phyloP scores from a whole-genome alignment of 2,113 vertebrate genomes.

The Plecotus auritus region DNA sequence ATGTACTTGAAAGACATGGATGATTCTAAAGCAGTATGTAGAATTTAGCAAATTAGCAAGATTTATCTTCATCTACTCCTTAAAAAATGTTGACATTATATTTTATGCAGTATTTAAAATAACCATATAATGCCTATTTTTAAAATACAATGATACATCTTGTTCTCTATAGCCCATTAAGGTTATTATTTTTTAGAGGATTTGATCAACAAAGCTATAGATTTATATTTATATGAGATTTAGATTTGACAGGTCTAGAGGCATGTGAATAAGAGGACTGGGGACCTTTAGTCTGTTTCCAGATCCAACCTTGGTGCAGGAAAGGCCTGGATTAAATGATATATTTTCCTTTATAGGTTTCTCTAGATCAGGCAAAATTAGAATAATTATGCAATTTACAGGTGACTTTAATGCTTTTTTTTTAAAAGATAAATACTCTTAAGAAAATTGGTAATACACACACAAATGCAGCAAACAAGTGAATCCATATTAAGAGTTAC shows the following conservation, averaged over 20 bases:
- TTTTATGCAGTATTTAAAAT: neutral
- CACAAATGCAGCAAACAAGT: neutral
- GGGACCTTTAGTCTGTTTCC: neutral
- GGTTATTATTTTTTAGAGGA: neutral
- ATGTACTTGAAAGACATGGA: neutral
- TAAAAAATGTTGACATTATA: neutral
- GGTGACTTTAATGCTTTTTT: neutral
- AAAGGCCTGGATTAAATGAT: neutral
- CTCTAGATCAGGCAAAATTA: neutral
- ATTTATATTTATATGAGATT: neutral
- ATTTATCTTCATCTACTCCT: neutral
- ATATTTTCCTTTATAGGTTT: neutral
- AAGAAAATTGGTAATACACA: neutral
- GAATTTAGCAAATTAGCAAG: neutral
- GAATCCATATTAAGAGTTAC: neutral
- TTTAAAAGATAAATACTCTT: neutral
- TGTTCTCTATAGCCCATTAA: neutral
- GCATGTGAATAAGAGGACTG: neutral
- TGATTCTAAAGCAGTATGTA: neutral
- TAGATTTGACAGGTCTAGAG: neutral
- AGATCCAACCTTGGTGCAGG: neutral
- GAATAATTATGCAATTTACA: neutral
- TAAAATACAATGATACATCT: neutral
- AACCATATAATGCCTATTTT: neutral
- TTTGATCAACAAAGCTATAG: neutral